Base-by-base conservation (phyloP, 2,113 vertebrate genomes). In the Pitta sordida region DNA sequence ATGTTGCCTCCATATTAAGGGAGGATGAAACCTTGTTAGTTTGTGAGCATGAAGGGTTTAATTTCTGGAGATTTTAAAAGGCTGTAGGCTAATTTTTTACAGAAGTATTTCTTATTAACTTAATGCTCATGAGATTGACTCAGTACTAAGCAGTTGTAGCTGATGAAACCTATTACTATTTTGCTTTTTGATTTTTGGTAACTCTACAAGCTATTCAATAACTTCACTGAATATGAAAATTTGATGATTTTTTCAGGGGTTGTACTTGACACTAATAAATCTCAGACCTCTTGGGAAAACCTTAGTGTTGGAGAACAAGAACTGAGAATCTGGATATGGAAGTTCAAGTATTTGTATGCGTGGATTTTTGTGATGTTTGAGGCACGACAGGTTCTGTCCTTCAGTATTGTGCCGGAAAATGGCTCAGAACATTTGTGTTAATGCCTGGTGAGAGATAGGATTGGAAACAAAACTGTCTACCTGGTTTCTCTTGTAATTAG, bases 121-220 rank as follows among this genome's bases (percentile, higher is more conserved):
- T 60, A 41, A 13, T 76, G 23, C 8, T 67, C 8, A 18, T 2
- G 9, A 44, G 9, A 15, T 49, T 0, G 0, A 26, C 27, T 19
- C 24, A 74, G 9, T 70, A 24, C 13, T 36, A 30, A 26, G 3
- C 23, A 37, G 5, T 49, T 22, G 16, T 60, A 87, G 55, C 63
- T 84, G 44, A 16, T 64, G 46, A 56, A 77, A 64, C 5, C 37
- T 48, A 13, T 75, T 64, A 11, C 6, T 55, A 2, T 46, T 74
- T 81, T 74, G 39, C 27, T 39, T 62, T n/a, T 36, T 74, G 5
- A 30, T 70, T 88, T 86, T 90, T 41, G 43, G 18, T 21, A 12
- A 48, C 30, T 58, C 16, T 68, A 34, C 23, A 71, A 83, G 51
- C 23, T 63, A 9, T 64, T 88, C 41, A 12, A 23, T 60, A 30